phyloP scores from a whole-genome alignment of 2,888 invertebrate species.

The Torymus aiolomorphi region DNA sequence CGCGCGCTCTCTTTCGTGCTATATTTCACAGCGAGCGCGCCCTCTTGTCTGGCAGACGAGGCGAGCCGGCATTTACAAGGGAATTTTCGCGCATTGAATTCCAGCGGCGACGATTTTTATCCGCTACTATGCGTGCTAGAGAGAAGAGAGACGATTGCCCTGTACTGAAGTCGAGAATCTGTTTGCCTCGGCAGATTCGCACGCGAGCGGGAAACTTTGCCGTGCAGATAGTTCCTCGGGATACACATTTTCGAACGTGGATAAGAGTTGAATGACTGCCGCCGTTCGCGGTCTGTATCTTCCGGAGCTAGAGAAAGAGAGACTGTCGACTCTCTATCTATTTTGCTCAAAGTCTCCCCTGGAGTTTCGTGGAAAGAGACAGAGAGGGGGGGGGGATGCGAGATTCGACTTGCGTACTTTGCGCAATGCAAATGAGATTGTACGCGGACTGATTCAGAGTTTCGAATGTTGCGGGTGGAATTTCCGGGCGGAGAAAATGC shows the following conservation, averaged over 20 bases:
- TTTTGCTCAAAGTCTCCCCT: too few species aligned
- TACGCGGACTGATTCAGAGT: neutral
- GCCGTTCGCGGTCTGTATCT: too few species aligned
- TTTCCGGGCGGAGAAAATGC: neutral
- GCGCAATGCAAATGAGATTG: slow-evolving; percentile 34
- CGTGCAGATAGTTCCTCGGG: neutral
- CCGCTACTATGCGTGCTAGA: too few species aligned
- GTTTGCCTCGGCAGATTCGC: slow-evolving; percentile 32
- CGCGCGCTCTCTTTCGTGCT: neutral
- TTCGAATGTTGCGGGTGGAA: neutral
- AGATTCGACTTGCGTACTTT: neutral
- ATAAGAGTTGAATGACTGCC: slow-evolving; percentile 15
- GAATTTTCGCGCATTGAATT: slow-evolving; percentile 46
- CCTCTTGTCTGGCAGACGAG: neutral
- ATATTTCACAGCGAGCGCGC: neutral
- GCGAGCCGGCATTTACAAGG: slow-evolving; percentile 20
- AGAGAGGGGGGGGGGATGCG: neutral
- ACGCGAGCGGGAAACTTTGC: neutral
- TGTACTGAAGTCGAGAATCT: slow-evolving; percentile 15
- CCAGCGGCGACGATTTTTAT: slow-evolving; percentile 28
- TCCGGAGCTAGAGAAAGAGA: too few species aligned
- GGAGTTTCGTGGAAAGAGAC: too few species aligned
- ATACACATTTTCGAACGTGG: slow-evolving; percentile 16
- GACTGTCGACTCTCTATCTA: too few species aligned
- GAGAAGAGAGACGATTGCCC: too few species aligned